Conservation (phyloP, 2,888 invertebrate species). For the Ennomos quercinarius region DNA sequence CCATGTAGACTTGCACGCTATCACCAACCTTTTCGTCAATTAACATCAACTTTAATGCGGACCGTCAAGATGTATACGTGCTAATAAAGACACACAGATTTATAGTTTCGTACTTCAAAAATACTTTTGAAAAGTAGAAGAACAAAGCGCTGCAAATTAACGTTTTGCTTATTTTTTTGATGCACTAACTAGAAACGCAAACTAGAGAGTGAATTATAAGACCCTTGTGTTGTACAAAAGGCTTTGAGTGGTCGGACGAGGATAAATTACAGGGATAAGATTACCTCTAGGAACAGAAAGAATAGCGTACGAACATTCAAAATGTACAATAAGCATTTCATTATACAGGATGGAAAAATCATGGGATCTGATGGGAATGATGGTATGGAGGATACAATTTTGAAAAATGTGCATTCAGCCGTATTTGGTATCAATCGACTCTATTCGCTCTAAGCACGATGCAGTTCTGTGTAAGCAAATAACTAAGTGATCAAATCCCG, state of each 20-base stretch:
- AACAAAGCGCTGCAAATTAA: no score
- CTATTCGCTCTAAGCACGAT: no score
- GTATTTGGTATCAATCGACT: no score
- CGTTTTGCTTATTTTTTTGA: slow-evolving; percentile 24
- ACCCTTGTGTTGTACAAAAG: slow-evolving; percentile 49
- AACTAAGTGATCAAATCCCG: no score
- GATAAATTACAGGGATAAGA: slow-evolving; percentile 58
- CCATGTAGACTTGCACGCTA: slow-evolving; percentile 46
- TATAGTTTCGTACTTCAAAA: no score
- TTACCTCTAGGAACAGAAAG: slow-evolving; percentile 51
- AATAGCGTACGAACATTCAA: slow-evolving; percentile 45
- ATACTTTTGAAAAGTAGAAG: no score
- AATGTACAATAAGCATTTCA: slow-evolving; percentile 48
- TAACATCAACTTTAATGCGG: slow-evolving; percentile 68
- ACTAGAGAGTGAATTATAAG: slow-evolving; percentile 70
- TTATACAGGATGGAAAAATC: slow-evolving; percentile 18
- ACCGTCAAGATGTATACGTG: slow-evolving; percentile 57
- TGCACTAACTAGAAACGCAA: slow-evolving; percentile 62
- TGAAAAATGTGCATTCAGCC: no score
- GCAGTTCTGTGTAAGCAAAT: no score
- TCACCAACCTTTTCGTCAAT: slow-evolving; percentile 70
- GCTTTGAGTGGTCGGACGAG: slow-evolving; percentile 49
- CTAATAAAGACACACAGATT: slow-evolving; percentile 33
- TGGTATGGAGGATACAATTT: no score
- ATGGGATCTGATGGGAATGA: no score